Evolutionary conservation across 1,140 invertebrate species (phyloP).

Genomic region (Lanistes nyassanus): DNA sequence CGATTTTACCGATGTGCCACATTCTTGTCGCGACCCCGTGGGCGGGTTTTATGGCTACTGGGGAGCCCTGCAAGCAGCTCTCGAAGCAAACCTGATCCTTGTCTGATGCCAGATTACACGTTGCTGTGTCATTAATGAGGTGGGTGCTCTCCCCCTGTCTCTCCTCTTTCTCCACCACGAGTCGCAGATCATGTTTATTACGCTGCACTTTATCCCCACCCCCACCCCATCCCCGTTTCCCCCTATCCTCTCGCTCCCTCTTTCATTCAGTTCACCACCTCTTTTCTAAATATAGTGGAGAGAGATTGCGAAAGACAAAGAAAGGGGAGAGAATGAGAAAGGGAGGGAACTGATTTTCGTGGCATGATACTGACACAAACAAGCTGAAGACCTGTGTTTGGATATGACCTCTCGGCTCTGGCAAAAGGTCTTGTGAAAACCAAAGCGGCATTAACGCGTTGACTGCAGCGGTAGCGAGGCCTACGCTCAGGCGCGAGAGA

Average conservation of each 20-base stretch:
- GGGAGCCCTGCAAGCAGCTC: too few species aligned
- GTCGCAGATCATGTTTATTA: background rate
- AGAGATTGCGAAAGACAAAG: background rate
- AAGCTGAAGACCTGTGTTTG: background rate
- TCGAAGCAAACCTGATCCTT: background rate
- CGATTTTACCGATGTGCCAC: too few species aligned
- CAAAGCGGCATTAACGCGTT: background rate
- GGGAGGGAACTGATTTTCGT: background rate
- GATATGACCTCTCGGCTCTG: background rate
- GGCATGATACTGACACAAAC: background rate
- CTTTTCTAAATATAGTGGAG: background rate
- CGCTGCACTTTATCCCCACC: background rate
- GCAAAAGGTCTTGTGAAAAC: too few species aligned
- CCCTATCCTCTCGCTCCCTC: background rate
- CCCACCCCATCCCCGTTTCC: background rate
- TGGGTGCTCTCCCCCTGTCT: background rate
- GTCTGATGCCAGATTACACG: background rate
- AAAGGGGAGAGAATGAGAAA: background rate
- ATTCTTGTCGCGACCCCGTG: too few species aligned
- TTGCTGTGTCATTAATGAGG: too few species aligned
- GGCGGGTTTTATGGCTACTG: too few species aligned
- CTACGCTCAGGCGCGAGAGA: background rate
- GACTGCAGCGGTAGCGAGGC: background rate
- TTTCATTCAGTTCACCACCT: background rate
- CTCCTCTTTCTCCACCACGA: background rate